Evolutionary conservation across 2,797 vertebrate genomes (phyloP), one percentile per base, ranked within the genome.

Genomic region (Varecia variegata): DNA sequence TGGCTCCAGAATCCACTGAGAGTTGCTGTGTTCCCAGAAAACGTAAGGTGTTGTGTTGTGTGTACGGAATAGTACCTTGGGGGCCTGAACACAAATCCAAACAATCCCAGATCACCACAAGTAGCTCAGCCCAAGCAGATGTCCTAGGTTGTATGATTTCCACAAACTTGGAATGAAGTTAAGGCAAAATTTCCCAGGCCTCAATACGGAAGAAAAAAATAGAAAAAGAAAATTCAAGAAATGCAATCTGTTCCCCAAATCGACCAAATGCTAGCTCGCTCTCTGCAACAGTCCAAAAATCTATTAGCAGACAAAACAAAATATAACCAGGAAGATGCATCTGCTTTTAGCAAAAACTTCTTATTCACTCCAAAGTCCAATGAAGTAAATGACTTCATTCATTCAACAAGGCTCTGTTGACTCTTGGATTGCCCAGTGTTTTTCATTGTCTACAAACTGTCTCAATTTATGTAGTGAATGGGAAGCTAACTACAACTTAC

Each of bases 271-370:
- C 8, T 83, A 91, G 30, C 30, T 81, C 93, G 60, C 17, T 94
- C 20, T 50, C 65, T 92, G 40, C 21, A 79, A 25, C 9, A 62
- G 73, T 50, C 50, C 65, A 92, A 87, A 84, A 62, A 68, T 65
- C n/a, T 89, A 52, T 74, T 86, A 93, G 40, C 58, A 92, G 92
- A 54, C 35, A 88, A 77, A 93, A 89, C 70, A 92, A 83, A 90
- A 89, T 20, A 11, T 25, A 91, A 80, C 60, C 43, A 65, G 38
- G 45, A 88, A 88, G 76, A 87, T 7, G 47, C n/a, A 50, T 90
- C 47, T 89, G 56, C 21, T 85, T 54, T 43, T 20, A 71, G 54
- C 15, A 71, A 88, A 87, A 62, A 68, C 9, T 67, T 73, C 13
- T 30, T 68, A 54, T 82, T 93, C 58, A n/a, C 14, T 81, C 38